Conservation (phyloP, 1,140 invertebrate genomes). For the Procambarus clarkii region DNA sequence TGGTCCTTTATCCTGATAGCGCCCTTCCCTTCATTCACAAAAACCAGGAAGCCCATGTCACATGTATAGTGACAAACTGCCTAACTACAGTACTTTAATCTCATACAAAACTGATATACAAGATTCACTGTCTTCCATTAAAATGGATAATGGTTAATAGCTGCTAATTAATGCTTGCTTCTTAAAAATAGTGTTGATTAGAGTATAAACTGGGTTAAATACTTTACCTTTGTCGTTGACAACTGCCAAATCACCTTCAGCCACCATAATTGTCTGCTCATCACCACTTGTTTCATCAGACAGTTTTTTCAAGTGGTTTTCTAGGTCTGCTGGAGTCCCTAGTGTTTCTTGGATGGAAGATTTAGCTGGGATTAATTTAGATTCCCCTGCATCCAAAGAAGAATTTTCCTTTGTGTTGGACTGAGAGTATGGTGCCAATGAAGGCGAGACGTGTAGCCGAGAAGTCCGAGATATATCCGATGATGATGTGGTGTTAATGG, state of each 20-base stretch:
- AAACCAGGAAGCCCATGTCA: too few relatives aligned
- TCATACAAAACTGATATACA: too few relatives aligned
- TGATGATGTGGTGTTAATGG: background rate
- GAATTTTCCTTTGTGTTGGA: background rate
- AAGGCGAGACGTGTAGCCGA: background rate
- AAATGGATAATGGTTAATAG: too few relatives aligned
- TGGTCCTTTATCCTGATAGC: too few relatives aligned
- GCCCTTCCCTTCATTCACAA: too few relatives aligned
- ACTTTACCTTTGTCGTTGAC: background rate
- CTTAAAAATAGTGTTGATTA: too few relatives aligned
- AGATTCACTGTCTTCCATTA: too few relatives aligned
- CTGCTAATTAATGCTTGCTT: too few relatives aligned
- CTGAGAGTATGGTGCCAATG: background rate
- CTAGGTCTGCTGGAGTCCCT: background rate
- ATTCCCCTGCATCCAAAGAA: background rate
- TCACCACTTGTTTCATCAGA: background rate
- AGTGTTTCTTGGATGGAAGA: background rate
- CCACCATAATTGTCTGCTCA: conserved; percentile 3
- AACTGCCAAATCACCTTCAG: background rate
- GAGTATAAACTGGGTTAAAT: background rate
- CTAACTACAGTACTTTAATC: too few relatives aligned
- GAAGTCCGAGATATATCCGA: background rate
- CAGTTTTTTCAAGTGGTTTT: background rate
- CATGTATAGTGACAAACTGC: too few relatives aligned
- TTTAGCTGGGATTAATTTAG: background rate